These are phyloP conservation scores for Lasius platythorax DNA, from an alignment of 2,888 invertebrate species.

Conservation along the genomic window DNA sequence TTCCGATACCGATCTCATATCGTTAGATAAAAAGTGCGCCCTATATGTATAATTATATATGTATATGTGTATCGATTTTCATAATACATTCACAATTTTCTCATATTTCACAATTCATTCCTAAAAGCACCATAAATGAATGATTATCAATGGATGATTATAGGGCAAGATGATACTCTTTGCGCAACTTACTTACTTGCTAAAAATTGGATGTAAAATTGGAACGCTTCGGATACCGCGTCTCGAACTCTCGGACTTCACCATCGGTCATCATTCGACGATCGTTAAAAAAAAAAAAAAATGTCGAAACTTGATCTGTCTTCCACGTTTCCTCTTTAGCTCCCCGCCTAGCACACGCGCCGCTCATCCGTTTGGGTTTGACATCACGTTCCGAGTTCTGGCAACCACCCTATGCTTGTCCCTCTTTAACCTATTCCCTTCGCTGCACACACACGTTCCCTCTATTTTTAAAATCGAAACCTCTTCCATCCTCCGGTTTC, in stretches of 20 bases:
- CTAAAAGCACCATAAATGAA: conserved; percentile 29
- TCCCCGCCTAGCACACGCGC: conserved; percentile 20
- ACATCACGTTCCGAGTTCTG: conserved; percentile 65
- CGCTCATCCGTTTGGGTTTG: conserved; percentile 7
- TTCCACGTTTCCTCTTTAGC: conserved; percentile 29
- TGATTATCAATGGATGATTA: conserved; percentile 17
- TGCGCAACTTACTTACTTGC: neutral
- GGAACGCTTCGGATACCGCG: neutral
- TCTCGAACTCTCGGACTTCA: neutral
- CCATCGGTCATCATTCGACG: neutral
- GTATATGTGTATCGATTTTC: conserved; percentile 1
- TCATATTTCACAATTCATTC: neutral
- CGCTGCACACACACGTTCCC: neutral
- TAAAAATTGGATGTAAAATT: neutral
- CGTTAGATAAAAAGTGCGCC: neutral
- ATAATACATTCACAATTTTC: neutral
- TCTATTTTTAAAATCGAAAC: conserved; percentile 7
- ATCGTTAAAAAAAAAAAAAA: conserved; percentile 10
- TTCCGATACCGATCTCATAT: conserved; percentile 4
- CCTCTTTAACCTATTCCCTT: conserved; percentile 19
- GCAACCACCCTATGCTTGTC: conserved; percentile 75
- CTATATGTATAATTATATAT: neutral
- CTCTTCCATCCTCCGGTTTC: conserved; percentile 1
- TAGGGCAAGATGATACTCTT: neutral
- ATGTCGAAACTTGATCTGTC: conserved; percentile 3